Evolutionary conservation across 1,140 invertebrate genomes (phyloP).

Genomic region (Solen grandis): DNA sequence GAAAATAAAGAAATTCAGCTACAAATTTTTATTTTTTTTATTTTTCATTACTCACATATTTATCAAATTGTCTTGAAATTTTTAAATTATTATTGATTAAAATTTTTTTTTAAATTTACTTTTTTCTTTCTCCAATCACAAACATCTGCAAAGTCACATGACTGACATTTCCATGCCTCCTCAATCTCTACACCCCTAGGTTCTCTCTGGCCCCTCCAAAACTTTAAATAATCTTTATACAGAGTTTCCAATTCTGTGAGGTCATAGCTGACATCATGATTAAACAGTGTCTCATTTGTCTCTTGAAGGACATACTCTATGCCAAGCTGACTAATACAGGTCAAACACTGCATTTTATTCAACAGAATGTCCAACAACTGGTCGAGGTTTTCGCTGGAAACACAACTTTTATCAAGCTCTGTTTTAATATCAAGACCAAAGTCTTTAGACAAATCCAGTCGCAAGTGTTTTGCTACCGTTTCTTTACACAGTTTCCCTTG

Average conservation of each 20-base stretch:
- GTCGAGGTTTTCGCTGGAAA: conserved; percentile 58
- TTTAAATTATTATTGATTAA: no score
- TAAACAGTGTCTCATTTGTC: conserved; percentile 57
- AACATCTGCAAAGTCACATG: conserved; percentile 70
- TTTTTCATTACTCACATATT: no score
- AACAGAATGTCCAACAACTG: conserved; percentile 66
- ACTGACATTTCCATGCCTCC: conserved; percentile 76
- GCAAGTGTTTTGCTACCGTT: conserved; percentile 60
- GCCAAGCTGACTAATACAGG: conserved; percentile 65
- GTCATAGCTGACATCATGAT: conserved; percentile 60
- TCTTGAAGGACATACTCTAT: conserved; percentile 74
- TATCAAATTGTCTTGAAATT: no score
- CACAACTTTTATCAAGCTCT: conserved; percentile 36
- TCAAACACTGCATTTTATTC: conserved; percentile 63
- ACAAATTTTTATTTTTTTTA: no score
- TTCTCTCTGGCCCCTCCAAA: conserved; percentile 70
- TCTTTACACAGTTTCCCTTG: conserved; percentile 67
- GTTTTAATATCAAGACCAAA: conserved; percentile 63
- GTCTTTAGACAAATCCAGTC: conserved; percentile 58
- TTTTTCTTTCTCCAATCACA: conserved; percentile 74
- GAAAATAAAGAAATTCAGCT: no score
- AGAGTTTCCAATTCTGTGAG: conserved; percentile 56
- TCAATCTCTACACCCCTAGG: conserved; percentile 74
- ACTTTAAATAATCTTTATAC: conserved; percentile 64
- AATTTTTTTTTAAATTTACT: no score